Evolutionary conservation across 2,888 invertebrate species (phyloP), one percentile per base, ranked within the genome.

Genomic region (Cylloceria caligata): DNA sequence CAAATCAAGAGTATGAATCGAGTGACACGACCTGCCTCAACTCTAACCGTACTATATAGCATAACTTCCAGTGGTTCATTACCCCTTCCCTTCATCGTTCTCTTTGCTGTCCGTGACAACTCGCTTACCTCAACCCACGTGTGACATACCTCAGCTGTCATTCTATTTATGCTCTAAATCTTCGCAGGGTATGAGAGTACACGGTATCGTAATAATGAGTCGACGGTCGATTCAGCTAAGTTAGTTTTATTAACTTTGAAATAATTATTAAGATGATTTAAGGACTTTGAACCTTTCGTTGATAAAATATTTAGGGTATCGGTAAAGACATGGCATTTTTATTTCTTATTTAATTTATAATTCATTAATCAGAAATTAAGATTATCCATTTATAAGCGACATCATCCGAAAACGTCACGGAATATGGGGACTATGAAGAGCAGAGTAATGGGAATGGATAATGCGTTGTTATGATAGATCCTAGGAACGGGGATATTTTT

Each of bases 11-110:
- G 45, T 19, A 47, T 67, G 71, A 47, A 60, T 80, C 39, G 71
- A 77, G 55, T 45, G 74, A 52, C 52, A 19, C 47, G 83, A 84
- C 83, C 84, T 81, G 64, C 65, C 81, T 65, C 76, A 84, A 82
- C 67, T 36, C 7, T 47, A 16, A 42, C 42, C 34, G n/a, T 36
- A n/a, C 55, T 34, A 6, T 52, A 52, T 64, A 77, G 68, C 13
- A 42, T 39, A 47, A 19, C 13, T 24, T 47, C 27, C 5, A 34
- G 52, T 52, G 13, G 52, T 47, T 75, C 34, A 11, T 65, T 64
- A 3, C 45, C 11, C 36, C n/a, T 73, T 74, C 30, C 21, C n/a
- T 9, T 69, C 45, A n/a, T n/a, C n/a, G n/a, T 36, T 67, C 13
- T 13, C 52, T 52, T 24, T 11, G 4, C 7, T 13, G 13, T 13